A percentile compares a stretch with the other conserved stretches of the same genome.
Evolutionary conservation across 1,140 invertebrate species (phyloP).

Genomic region (Popillia japonica): DNA sequence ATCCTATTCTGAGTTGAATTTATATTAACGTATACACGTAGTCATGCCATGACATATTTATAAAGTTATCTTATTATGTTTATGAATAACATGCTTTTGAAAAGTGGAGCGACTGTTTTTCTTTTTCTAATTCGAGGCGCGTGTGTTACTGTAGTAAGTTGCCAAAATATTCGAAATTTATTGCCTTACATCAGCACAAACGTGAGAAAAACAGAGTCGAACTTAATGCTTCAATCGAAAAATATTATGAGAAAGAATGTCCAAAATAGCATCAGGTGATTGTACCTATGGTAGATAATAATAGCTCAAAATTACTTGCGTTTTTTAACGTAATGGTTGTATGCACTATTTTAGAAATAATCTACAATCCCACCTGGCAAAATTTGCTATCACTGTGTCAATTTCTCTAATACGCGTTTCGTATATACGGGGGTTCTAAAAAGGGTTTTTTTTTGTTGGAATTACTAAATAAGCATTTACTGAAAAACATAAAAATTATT

Average conservation of each 20-base stretch:
- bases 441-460: no score
- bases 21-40: not conserved
- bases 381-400: no score
- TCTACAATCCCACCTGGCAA: no score
- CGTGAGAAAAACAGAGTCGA: not conserved
- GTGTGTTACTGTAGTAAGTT: not conserved
- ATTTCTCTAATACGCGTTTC: no score
- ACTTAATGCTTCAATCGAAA: not conserved
- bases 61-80: not conserved
- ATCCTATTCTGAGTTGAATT: not conserved
- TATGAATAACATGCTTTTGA: constrained; percentile 15
- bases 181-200: constrained; percentile 22
- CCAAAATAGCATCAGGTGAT: constrained; percentile 28
- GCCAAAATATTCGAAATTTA: constrained; percentile 33
- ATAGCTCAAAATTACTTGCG: not conserved
- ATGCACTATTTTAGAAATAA: no score
- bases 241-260: not conserved
- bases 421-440: no score
- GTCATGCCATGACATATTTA: not conserved
- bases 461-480: no score
- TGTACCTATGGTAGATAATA: not conserved
- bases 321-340: not conserved
- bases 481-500: no score
- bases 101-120: not conserved
- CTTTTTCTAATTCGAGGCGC: constrained; percentile 21